A percentile compares a stretch with the other conserved stretches of the same genome.
phyloP scores from a whole-genome alignment of 1,140 invertebrate genomes.

The Aphelenchoides besseyi region DNA sequence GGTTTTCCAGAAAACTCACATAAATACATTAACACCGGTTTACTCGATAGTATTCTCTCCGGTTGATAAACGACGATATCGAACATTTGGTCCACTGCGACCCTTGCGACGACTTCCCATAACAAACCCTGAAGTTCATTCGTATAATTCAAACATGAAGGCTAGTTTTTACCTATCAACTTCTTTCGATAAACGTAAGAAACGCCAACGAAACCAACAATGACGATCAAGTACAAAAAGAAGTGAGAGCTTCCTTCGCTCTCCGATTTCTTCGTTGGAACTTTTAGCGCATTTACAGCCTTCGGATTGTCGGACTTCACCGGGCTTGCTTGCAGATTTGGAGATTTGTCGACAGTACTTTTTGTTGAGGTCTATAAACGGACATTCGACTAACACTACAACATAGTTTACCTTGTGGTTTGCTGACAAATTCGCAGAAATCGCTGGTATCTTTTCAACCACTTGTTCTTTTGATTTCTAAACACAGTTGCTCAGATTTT shows the following conservation, averaged over 20 bases:
- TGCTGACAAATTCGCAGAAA: not conserved
- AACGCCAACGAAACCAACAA: constrained; percentile 3
- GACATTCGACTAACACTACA: no score
- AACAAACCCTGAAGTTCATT: not conserved
- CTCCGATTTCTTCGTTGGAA: not conserved
- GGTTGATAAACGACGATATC: constrained; percentile 10
- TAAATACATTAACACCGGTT: no score
- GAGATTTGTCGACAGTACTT: no score
- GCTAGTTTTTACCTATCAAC: constrained; percentile 4
- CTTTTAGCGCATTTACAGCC: not conserved
- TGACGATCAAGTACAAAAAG: constrained; percentile 9
- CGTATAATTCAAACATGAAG: not conserved
- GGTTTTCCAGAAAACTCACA: not conserved
- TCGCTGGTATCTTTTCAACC: not conserved
- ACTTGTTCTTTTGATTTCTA: not conserved
- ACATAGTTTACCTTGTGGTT: no score
- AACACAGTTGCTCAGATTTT: no score
- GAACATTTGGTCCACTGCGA: constrained; percentile 10
- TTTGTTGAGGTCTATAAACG: no score
- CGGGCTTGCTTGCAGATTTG: not conserved
- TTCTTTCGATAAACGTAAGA: constrained; percentile 14
- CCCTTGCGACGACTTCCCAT: not conserved
- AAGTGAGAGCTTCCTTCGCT: constrained; percentile 5
- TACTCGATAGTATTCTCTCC: constrained; percentile 15
- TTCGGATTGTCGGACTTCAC: constrained; percentile 7